Evolutionary conservation across 2,888 invertebrate species (phyloP).

Genomic region (Trachelus tabidus): DNA sequence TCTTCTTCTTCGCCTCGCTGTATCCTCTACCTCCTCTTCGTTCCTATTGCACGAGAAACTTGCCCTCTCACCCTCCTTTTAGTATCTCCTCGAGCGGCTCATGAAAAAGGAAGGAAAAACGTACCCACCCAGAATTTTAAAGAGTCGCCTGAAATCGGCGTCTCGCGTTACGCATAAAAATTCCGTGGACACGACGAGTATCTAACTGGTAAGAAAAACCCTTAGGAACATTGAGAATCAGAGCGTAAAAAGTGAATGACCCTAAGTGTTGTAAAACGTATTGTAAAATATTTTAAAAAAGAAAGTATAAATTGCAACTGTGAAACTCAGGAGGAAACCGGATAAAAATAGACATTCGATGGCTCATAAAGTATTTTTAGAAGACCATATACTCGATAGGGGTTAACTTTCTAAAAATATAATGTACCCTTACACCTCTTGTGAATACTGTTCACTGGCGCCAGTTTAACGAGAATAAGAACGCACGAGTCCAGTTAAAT

Average conservation of each 20-base stretch:
- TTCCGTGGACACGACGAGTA: not conserved
- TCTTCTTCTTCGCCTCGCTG: conserved; percentile 26
- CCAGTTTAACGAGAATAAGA: not conserved
- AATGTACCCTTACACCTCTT: not conserved
- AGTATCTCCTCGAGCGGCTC: not conserved
- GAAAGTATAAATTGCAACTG: not conserved
- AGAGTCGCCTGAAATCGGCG: conserved; percentile 43
- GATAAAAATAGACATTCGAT: too few relatives aligned
- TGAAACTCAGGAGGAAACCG: not conserved
- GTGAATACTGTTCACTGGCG: not conserved
- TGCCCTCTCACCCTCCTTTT: not conserved
- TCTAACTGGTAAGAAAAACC: not conserved
- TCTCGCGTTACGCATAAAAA: conserved; percentile 17
- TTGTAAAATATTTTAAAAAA: not conserved
- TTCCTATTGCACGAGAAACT: not conserved
- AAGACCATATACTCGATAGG: too few relatives aligned
- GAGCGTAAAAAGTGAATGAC: not conserved
- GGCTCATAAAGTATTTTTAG: too few relatives aligned
- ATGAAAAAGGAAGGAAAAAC: conserved; percentile 15
- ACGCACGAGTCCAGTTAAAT: not conserved
- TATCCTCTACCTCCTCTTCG: conserved; percentile 20
- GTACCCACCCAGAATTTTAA: conserved; percentile 44
- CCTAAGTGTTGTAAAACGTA: not conserved
- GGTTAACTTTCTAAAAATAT: not conserved
- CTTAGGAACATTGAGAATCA: not conserved